phyloP scores from a whole-genome alignment of 2,113 vertebrate species.

The Prunella himalayana region DNA sequence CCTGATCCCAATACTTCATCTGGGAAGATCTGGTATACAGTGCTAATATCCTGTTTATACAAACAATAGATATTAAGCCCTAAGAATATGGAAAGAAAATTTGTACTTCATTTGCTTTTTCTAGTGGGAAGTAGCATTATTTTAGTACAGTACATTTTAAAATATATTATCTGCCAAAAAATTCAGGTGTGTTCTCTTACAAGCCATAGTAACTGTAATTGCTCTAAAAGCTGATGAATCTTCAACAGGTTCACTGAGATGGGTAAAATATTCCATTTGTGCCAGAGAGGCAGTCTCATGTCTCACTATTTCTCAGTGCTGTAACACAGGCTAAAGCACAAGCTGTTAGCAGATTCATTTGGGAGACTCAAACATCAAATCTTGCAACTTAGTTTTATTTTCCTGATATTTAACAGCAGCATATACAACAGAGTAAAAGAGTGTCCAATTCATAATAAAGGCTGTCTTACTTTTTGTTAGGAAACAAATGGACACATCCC shows the following conservation, averaged over 20 bases:
- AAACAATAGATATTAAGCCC: slow-evolving; percentile 23
- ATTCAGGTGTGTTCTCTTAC: neutral
- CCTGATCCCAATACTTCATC: slow-evolving; percentile 96
- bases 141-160: neutral
- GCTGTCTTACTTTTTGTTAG: neutral
- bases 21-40: slow-evolving; percentile 96
- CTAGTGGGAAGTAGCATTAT: neutral
- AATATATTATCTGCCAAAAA: neutral
- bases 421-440: neutral
- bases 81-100: neutral
- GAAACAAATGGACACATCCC: neutral
- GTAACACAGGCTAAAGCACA: neutral
- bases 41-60: slow-evolving; percentile 88
- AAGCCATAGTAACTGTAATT: neutral
- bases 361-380: neutral
- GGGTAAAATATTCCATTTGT: neutral
- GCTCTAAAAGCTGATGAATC: neutral
- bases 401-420: neutral
- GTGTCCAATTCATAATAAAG: neutral
- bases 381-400: neutral
- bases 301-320: neutral
- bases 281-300: neutral
- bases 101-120: neutral
- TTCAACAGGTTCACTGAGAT: neutral
- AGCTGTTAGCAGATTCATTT: neutral